These are phyloP conservation scores for Meloe dianella DNA, from an alignment of 2,888 invertebrate species.

Conservation along the genomic window DNA sequence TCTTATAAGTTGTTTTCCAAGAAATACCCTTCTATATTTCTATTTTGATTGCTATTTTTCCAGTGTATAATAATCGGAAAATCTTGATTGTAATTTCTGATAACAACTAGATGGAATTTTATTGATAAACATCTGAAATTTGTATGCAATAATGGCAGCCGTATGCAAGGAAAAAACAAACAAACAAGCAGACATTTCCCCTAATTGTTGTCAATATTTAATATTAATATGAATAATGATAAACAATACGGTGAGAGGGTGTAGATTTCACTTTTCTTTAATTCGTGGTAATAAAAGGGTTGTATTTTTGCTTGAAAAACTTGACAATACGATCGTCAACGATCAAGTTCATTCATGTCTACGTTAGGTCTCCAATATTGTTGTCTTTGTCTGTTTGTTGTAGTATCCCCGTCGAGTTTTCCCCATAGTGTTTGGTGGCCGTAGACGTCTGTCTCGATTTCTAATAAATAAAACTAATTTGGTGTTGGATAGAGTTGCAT, in stretches of 20 bases:
- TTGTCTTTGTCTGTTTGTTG: conserved; percentile 29
- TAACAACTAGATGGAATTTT: neutral
- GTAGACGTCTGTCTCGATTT: conserved; percentile 32
- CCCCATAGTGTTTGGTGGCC: conserved; percentile 24
- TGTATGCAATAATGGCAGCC: neutral
- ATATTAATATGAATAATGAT: neutral
- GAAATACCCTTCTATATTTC: neutral
- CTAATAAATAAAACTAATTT: conserved; percentile 31
- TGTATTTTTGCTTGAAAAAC: conserved; percentile 32
- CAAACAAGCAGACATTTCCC: neutral
- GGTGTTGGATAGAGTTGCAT: neutral
- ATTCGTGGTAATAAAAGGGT: conserved; percentile 17
- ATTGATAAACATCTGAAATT: neutral
- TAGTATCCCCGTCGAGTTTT: conserved; percentile 38
- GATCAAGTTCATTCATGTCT: conserved; percentile 47
- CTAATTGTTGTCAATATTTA: neutral
- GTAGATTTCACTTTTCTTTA: neutral
- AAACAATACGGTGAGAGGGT: neutral
- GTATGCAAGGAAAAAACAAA: neutral
- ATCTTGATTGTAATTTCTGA: neutral
- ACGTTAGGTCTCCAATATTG: conserved; percentile 11
- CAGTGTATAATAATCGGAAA: neutral
- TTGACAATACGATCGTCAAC: conserved; percentile 15
- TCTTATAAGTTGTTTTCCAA: neutral
- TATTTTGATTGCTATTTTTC: neutral